These are phyloP conservation scores for Elysia chlorotica DNA, from an alignment of 1,140 invertebrate genomes.

Conservation along the genomic window DNA sequence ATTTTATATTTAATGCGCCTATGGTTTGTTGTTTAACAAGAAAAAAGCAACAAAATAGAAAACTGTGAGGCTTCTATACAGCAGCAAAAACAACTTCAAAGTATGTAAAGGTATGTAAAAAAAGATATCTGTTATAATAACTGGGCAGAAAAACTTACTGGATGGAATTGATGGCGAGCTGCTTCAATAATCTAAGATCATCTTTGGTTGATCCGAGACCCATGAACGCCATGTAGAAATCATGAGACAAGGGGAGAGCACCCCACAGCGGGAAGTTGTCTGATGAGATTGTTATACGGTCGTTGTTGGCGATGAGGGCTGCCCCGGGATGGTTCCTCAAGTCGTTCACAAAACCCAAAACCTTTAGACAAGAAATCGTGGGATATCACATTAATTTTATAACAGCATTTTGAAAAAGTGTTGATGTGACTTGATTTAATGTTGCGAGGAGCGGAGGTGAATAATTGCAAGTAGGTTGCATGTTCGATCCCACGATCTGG, in stretches of 20 bases:
- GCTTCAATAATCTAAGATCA: slow-evolving; percentile 76
- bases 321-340: slow-evolving; percentile 79
- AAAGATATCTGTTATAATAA: no score
- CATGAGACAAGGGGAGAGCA: slow-evolving; percentile 73
- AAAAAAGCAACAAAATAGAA: no score
- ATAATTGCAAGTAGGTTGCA: no score
- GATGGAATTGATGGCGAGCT: slow-evolving; percentile 78
- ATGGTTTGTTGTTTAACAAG: no score
- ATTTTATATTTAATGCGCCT: neutral
- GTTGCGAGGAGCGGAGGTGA: no score
- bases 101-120: neutral
- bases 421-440: no score
- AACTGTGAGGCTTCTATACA: no score
- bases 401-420: no score
- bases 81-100: no score
- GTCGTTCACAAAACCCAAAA: slow-evolving; percentile 76
- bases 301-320: slow-evolving; percentile 68
- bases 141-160: slow-evolving; percentile 65
- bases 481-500: no score
- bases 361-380: no score
- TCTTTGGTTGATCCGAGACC: slow-evolving; percentile 72
- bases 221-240: slow-evolving; percentile 81
- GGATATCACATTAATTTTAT: no score
- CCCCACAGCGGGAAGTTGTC: slow-evolving; percentile 83
- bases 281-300: slow-evolving; percentile 70